A percentile compares a stretch with the other conserved stretches of the same genome.
Evolutionary conservation across 2,888 invertebrate species (phyloP).

Genomic region (Volucella inflata): DNA sequence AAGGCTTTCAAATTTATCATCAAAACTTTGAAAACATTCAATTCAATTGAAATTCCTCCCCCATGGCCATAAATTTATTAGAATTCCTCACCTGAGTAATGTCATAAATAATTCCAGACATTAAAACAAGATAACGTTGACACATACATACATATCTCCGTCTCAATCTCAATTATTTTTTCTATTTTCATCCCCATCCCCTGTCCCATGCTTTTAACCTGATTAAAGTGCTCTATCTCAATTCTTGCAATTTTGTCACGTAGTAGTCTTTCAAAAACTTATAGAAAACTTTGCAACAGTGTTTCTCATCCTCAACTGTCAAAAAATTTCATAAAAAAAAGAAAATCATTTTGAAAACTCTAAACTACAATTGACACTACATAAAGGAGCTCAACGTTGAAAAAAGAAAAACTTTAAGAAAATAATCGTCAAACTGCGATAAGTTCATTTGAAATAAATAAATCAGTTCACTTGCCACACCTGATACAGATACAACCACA

Average conservation of each 20-base stretch:
- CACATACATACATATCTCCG: not conserved
- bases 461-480: constrained; percentile 16
- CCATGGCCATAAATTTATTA: too few relatives aligned
- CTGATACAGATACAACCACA: too few relatives aligned
- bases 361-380: constrained; percentile 29
- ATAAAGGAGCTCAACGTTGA: not conserved
- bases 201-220: not conserved
- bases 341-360: constrained; percentile 22
- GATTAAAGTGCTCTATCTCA: constrained; percentile 1
- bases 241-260: constrained; percentile 24
- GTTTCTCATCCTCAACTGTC: not conserved
- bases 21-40: too few relatives aligned
- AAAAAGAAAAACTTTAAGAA: not conserved
- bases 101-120: too few relatives aligned
- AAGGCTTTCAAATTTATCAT: too few relatives aligned
- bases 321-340: not conserved
- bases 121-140: not conserved
- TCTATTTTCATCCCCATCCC: too few relatives aligned
- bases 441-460: constrained; percentile 25
- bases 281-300: constrained; percentile 1
- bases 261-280: not conserved
- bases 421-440: too few relatives aligned
- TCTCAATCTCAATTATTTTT: too few relatives aligned
- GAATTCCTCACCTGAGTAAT: too few relatives aligned
- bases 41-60: too few relatives aligned